Conservation (phyloP, 2,888 invertebrate genomes). For the Cataglyphis cursor region DNA sequence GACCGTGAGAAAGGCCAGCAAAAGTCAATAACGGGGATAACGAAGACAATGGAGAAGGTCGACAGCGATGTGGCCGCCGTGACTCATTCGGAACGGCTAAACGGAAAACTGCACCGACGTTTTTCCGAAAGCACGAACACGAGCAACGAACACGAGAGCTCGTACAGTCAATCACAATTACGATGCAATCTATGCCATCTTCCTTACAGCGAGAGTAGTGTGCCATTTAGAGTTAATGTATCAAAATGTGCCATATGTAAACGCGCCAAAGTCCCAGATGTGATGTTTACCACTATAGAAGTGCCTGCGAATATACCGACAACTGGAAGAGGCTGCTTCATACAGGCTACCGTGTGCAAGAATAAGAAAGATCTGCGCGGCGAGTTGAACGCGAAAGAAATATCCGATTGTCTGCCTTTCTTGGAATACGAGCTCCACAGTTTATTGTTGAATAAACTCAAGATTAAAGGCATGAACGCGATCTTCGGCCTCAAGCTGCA, state of each 20-base stretch:
- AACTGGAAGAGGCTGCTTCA: constrained; percentile 90
- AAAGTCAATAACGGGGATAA: constrained; percentile 59
- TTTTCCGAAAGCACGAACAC: constrained; percentile 75
- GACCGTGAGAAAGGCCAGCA: constrained; percentile 86
- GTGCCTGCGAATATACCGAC: constrained; percentile 92
- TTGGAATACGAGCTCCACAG: constrained; percentile 98
- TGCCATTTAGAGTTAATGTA: constrained; percentile 92
- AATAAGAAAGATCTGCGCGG: constrained; percentile 93
- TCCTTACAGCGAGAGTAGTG: constrained; percentile 92
- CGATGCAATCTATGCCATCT: constrained; percentile 92
- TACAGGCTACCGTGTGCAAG: constrained; percentile 93
- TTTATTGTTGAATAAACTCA: constrained; percentile 95
- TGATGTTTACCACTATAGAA: constrained; percentile 95
- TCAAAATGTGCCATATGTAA: constrained; percentile 91
- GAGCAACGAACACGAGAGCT: constrained; percentile 84
- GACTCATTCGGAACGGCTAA: constrained; percentile 36
- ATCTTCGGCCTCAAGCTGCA: constrained; percentile 93
- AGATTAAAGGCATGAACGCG: constrained; percentile 98
- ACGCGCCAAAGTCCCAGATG: constrained; percentile 95
- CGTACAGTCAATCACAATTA: constrained; percentile 80
- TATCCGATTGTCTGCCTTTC: constrained; percentile 98
- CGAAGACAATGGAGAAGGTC: constrained; percentile 76
- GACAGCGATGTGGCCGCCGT: constrained; percentile 58
- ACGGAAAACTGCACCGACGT: constrained; percentile 71
- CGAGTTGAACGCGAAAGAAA: constrained; percentile 96